Percentiles rank a stretch among this genome's conserved stretches.
Conservation (phyloP, 2,888 invertebrate species). For the Drosophila picticornis region DNA sequence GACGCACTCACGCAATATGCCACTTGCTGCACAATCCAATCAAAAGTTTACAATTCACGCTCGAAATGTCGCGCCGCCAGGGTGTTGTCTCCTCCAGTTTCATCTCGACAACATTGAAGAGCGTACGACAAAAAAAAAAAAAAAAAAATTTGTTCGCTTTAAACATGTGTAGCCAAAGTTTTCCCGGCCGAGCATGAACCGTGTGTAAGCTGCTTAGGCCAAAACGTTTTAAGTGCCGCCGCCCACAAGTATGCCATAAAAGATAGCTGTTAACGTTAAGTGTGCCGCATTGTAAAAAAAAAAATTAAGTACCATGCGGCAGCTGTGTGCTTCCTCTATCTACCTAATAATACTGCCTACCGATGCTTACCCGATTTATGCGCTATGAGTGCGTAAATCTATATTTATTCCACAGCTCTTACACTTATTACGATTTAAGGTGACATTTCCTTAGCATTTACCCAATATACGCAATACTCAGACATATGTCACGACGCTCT, state of each 20-base stretch:
- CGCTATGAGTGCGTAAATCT: constrained; percentile 48
- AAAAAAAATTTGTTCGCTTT: constrained; percentile 24
- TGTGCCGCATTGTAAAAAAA: constrained; percentile 51
- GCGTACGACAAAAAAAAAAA: constrained; percentile 7
- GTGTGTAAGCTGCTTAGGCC: constrained; percentile 69
- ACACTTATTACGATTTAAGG: constrained; percentile 66
- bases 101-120: constrained; percentile 1
- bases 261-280: constrained; percentile 55
- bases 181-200: constrained; percentile 18
- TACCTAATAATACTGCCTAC: constrained; percentile 33
- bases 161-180: constrained; percentile 34
- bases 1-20: constrained; percentile 48
- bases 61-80: constrained; percentile 65
- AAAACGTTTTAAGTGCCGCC: constrained; percentile 44
- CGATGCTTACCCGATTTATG: constrained; percentile 52
- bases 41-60: constrained; percentile 79
- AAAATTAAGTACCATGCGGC: constrained; percentile 56
- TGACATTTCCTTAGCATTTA: constrained; percentile 12
- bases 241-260: constrained; percentile 56
- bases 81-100: constrained; percentile 22
- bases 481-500: constrained; percentile 3
- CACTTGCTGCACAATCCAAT: constrained; percentile 75
- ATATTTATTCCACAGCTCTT: constrained; percentile 27
- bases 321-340: constrained; percentile 37
- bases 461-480: background rate